These are phyloP conservation scores for Endomychus coccineus DNA, from an alignment of 2,888 invertebrate species.

Conservation along the genomic window DNA sequence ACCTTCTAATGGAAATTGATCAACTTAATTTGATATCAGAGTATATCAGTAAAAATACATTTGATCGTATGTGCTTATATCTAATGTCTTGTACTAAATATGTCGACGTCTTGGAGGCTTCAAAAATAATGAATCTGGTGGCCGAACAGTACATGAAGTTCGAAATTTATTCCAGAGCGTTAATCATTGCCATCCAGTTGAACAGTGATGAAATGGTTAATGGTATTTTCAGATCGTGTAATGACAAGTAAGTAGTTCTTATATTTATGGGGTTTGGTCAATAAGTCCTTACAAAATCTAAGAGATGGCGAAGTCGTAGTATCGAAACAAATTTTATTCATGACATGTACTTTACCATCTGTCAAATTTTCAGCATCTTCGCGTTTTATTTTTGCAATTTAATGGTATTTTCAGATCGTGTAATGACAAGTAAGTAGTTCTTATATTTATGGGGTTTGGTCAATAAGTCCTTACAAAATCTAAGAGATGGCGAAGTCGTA, in stretches of 20 bases:
- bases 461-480: too few relatives aligned
- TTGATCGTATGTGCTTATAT: conserved; percentile 89
- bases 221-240: conserved; percentile 75
- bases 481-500: too few relatives aligned
- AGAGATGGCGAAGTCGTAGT: too few relatives aligned
- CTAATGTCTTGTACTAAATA: conserved; percentile 83
- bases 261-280: too few relatives aligned
- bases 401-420: conserved; percentile 78
- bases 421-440: conserved; percentile 68
- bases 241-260: conserved; percentile 70
- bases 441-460: too few relatives aligned
- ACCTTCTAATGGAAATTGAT: conserved; percentile 96
- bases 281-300: too few relatives aligned
- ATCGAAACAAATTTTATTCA: too few relatives aligned
- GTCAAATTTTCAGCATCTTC: too few relatives aligned
- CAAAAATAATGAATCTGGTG: conserved; percentile 62
- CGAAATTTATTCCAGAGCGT: conserved; percentile 79
- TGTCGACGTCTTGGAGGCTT: conserved; percentile 91
- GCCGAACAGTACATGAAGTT: conserved; percentile 81
- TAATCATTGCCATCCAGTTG: conserved; percentile 86
- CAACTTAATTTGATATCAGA: conserved; percentile 75
- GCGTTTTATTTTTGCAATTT: too few relatives aligned
- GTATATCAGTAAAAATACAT: conserved; percentile 83
- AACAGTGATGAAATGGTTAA: conserved; percentile 74
- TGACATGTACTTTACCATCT: too few relatives aligned